These are phyloP conservation scores for Zoroaster sp. DNA, from an alignment of 53 echinoderm and acorn worm genomes.

Conservation along the genomic window DNA sequence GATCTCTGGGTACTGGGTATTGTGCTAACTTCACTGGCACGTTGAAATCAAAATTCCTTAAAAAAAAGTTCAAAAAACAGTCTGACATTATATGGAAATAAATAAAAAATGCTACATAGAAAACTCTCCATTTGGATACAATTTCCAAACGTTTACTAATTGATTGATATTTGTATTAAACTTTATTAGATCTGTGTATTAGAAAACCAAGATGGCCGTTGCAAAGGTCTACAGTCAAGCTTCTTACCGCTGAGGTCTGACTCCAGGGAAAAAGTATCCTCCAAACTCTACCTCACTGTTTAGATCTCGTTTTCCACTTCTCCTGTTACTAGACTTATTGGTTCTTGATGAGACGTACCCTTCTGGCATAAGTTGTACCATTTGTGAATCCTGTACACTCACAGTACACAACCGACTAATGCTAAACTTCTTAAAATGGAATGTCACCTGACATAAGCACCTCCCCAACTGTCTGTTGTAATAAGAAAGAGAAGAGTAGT, in stretches of 20 bases:
- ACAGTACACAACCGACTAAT: conserved; percentile 45
- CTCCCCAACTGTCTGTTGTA: conserved; percentile 51
- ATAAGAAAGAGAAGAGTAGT: not conserved
- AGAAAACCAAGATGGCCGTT: not conserved
- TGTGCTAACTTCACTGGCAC: conserved; percentile 76
- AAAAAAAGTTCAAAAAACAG: not conserved
- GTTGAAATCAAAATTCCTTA: conserved; percentile 64
- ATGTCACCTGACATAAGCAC: conserved; percentile 49
- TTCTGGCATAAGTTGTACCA: not conserved
- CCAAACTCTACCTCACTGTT: conserved; percentile 12
- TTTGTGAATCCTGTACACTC: conserved; percentile 55
- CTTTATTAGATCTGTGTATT: not conserved
- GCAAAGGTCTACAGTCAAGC: not conserved
- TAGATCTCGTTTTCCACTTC: not conserved
- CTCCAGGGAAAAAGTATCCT: conserved; percentile 55
- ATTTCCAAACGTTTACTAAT: too few relatives aligned
- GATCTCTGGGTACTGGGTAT: conserved; percentile 66
- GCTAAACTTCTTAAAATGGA: conserved; percentile 55
- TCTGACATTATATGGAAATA: not conserved
- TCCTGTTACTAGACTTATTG: not conserved
- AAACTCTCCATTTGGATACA: too few relatives aligned
- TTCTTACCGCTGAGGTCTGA: conserved; percentile 55
- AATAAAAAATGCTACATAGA: too few relatives aligned
- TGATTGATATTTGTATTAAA: too few relatives aligned
- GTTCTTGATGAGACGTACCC: not conserved